A percentile compares a stretch with the other conserved stretches of the same genome.
Conservation (phyloP, 2,797 vertebrate species). For the Bucorvus abyssinicus region DNA sequence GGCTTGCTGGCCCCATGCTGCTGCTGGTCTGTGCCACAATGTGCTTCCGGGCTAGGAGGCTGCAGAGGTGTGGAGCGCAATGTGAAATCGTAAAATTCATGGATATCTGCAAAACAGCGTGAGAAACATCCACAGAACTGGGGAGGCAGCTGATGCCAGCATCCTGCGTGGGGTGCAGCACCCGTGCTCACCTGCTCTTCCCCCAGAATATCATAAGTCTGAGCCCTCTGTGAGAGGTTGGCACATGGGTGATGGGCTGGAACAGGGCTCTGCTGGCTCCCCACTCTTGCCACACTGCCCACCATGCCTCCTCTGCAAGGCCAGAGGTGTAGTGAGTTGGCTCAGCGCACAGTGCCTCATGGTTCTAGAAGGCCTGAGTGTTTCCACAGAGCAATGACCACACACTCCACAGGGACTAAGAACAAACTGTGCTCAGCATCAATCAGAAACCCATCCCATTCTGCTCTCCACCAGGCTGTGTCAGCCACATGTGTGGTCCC, state of each 20-base stretch:
- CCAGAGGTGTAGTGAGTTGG: neutral
- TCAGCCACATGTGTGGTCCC: neutral
- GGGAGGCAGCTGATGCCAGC: neutral
- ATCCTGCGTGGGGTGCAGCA: neutral
- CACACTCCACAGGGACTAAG: rapidly evolving
- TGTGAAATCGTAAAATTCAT: constrained; percentile 47
- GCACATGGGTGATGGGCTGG: neutral
- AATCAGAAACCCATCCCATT: neutral
- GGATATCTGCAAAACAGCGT: constrained; percentile 54
- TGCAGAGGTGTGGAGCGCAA: constrained; percentile 18
- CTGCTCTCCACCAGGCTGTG: neutral
- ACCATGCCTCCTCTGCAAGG: neutral
- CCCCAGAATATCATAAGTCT: neutral
- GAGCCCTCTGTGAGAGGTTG: neutral
- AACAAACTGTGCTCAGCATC: neutral
- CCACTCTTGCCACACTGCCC: neutral
- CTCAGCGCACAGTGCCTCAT: rapidly evolving
- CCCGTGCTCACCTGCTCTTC: neutral
- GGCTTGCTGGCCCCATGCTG: neutral
- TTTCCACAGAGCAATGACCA: rapidly evolving
- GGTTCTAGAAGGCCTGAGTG: neutral
- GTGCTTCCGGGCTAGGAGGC: neutral
- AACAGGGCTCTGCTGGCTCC: neutral
- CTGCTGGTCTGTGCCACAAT: neutral
- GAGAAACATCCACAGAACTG: neutral